Conservation (phyloP, 2,888 invertebrate species). For the Drosophila fungiperda region DNA sequence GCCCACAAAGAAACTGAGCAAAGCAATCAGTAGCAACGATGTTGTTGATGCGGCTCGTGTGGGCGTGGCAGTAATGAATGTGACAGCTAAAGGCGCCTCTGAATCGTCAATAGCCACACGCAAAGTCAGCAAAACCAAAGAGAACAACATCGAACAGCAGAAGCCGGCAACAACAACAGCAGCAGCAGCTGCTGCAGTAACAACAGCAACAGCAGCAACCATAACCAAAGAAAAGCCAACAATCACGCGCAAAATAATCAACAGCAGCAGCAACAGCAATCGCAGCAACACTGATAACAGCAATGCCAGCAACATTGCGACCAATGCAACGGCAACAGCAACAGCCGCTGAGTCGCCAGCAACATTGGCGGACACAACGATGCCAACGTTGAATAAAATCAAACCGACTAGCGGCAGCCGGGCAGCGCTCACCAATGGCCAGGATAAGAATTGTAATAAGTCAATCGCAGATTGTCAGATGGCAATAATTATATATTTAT, state of each 20-base stretch:
- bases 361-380: conserved; percentile 74
- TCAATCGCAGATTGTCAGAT: conserved; percentile 2
- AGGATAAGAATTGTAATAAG: conserved; percentile 82
- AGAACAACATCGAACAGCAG: conserved; percentile 53
- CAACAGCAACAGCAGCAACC: conserved; percentile 37
- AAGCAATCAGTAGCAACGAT: conserved; percentile 46
- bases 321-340: conserved; percentile 41
- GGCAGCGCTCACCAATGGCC: conserved; percentile 87
- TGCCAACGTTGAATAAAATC: conserved; percentile 85
- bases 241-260: conserved; percentile 44
- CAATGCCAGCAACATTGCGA: conserved; percentile 47
- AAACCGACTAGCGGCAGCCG: conserved; percentile 84
- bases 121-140: conserved; percentile 70
- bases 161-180: conserved; percentile 53
- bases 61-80: conserved; percentile 31
- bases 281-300: conserved; percentile 39
- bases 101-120: conserved; percentile 53
- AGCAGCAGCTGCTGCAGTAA: conserved; percentile 16
- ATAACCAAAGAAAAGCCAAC: conserved; percentile 59
- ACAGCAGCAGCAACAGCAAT: conserved; percentile 35
- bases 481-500: neutral
- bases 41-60: conserved; percentile 48
- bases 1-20: conserved; percentile 38
- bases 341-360: conserved; percentile 58
- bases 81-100: conserved; percentile 30